phyloP scores from a whole-genome alignment of 2,888 invertebrate species.

The Drosophila niveifrons region DNA sequence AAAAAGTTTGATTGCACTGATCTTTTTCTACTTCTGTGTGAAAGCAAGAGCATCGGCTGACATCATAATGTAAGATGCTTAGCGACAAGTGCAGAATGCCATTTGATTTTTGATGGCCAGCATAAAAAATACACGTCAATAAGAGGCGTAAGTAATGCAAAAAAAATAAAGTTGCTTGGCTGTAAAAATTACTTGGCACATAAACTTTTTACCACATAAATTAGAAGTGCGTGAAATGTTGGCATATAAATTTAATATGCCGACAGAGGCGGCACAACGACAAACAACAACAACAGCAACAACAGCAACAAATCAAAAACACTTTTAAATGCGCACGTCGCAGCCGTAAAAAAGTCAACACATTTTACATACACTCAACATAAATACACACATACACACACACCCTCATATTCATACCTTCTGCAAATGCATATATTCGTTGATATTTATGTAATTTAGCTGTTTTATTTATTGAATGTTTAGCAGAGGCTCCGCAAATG shows the following conservation, averaged over 20 bases:
- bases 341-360: constrained; percentile 78
- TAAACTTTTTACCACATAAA: constrained; percentile 77
- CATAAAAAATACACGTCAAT: constrained; percentile 56
- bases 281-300: constrained; percentile 33
- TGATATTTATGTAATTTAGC: constrained; percentile 69
- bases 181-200: constrained; percentile 73
- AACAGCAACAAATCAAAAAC: constrained; percentile 54
- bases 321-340: constrained; percentile 75
- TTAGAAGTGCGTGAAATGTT: constrained; percentile 76
- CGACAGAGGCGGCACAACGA: constrained; percentile 32
- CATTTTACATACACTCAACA: constrained; percentile 55
- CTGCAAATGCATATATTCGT: constrained; percentile 8
- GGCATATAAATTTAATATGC: constrained; percentile 77
- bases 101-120: constrained; percentile 53
- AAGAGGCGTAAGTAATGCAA: constrained; percentile 50
- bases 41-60: constrained; percentile 4
- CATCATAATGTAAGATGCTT: constrained; percentile 34
- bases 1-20: constrained; percentile 19
- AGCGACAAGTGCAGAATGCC: constrained; percentile 59
- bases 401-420: constrained; percentile 2
- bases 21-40: neutral
- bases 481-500: constrained; percentile 19
- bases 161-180: constrained; percentile 69
- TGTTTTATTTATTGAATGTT: constrained; percentile 78
- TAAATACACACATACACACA: constrained; percentile 2